phyloP scores from a whole-genome alignment of 2,888 invertebrate genomes.

The Stenotaenia linearis region DNA sequence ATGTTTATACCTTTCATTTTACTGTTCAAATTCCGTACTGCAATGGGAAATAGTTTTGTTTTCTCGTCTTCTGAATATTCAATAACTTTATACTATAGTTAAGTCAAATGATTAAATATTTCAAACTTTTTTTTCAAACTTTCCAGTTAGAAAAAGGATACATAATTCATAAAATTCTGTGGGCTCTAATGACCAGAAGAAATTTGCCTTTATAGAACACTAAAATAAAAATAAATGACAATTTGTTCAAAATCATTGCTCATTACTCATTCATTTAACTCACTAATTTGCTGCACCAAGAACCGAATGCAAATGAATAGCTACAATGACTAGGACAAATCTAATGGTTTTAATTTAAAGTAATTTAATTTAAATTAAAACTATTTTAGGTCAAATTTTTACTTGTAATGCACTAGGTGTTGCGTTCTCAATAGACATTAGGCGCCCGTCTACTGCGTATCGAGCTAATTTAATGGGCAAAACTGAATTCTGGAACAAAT shows the following conservation, averaged over 20 bases:
- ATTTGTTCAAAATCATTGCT: too few species aligned
- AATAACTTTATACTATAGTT: background rate
- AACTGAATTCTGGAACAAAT: slow-evolving; percentile 16
- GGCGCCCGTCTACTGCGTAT: background rate
- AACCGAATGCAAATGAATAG: background rate
- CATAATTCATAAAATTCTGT: slow-evolving; percentile 37
- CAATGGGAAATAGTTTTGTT: background rate
- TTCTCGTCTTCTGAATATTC: background rate
- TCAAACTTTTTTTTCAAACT: too few species aligned
- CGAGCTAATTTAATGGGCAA: background rate
- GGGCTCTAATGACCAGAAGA: background rate
- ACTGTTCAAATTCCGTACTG: background rate
- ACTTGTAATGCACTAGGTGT: background rate
- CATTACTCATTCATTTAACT: too few species aligned
- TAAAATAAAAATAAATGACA: too few species aligned
- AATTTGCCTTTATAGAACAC: background rate
- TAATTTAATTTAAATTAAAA: too few species aligned
- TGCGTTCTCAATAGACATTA: background rate
- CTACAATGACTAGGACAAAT: background rate
- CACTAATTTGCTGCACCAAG: background rate
- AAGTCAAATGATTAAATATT: background rate
- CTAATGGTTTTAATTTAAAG: background rate
- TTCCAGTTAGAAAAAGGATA: slow-evolving; percentile 35
- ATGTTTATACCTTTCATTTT: background rate
- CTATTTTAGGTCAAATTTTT: too few species aligned